Evolutionary conservation across 2,797 vertebrate genomes (phyloP).

Genomic region (Sus cebifrons): DNA sequence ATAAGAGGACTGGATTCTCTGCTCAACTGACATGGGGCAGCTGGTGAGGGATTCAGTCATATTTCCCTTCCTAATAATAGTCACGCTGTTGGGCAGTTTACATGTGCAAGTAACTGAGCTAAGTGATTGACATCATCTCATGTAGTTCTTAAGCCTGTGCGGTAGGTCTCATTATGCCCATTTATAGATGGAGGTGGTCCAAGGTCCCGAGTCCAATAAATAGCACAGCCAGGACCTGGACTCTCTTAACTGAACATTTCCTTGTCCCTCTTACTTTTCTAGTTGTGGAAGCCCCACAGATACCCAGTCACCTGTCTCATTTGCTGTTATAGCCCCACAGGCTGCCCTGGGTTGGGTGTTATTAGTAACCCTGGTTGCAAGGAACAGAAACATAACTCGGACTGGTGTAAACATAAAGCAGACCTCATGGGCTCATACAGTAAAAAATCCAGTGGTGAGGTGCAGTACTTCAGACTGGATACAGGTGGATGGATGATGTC

Average conservation of each 20-base stretch:
- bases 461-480: neutral
- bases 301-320: neutral
- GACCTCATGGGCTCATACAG: neutral
- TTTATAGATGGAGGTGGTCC: neutral
- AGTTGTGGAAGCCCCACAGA: neutral
- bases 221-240: neutral
- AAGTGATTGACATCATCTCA: neutral
- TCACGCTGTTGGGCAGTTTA: neutral
- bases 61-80: slow-evolving; percentile 8
- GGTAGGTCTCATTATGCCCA: neutral
- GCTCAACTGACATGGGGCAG: neutral
- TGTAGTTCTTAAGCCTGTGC: neutral
- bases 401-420: neutral
- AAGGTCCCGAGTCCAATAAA: neutral
- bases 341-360: neutral
- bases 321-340: neutral
- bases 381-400: slow-evolving; percentile 13
- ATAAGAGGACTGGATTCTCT: neutral
- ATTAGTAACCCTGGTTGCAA: neutral
- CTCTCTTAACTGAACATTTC: neutral
- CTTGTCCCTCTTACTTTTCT: neutral
- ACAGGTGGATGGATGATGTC: slow-evolving; percentile 42
- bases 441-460: neutral
- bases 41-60: neutral
- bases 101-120: neutral